Evolutionary conservation across 2,888 invertebrate genomes (phyloP).

Genomic region (Calliopum simillimum): DNA sequence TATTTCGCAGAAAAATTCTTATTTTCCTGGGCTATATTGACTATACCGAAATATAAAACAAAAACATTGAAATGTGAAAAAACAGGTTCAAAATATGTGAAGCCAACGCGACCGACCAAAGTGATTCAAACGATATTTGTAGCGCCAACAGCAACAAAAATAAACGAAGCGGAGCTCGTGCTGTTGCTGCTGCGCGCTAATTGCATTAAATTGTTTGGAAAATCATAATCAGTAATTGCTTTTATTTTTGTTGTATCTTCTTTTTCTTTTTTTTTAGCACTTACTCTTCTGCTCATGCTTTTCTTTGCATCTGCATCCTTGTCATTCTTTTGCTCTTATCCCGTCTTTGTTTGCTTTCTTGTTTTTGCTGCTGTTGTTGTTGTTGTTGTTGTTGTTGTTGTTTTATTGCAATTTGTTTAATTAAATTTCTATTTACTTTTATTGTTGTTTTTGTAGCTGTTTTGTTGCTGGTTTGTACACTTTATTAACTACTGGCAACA

Average conservation of each 20-base stretch:
- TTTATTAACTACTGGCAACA: conserved; percentile 33
- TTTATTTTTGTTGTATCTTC: conserved; percentile 48
- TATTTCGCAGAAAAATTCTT: too few relatives aligned
- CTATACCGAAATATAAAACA: too few relatives aligned
- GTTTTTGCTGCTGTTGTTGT: conserved; percentile 27
- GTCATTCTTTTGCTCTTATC: background rate
- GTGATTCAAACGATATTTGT: conserved; percentile 36
- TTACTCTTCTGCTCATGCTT: background rate
- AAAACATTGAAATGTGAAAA: too few relatives aligned
- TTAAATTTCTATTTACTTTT: conserved; percentile 37
- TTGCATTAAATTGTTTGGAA: conserved; percentile 63
- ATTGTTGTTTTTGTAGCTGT: conserved; percentile 16
- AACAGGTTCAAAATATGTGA: too few relatives aligned
- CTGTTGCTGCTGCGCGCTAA: conserved; percentile 48
- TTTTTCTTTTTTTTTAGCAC: background rate
- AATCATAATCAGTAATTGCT: conserved; percentile 61
- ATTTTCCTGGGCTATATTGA: too few relatives aligned
- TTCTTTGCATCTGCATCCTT: background rate
- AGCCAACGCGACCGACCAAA: too few relatives aligned
- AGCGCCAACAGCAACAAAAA: conserved; percentile 8
- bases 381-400: conserved; percentile 39
- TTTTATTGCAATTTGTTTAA: conserved; percentile 41
- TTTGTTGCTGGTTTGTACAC: conserved; percentile 14
- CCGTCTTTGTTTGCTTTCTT: conserved; percentile 4
- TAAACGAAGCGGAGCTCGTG: conserved; percentile 9